Evolutionary conservation across 2,113 vertebrate species (phyloP).

Genomic region (Prunella fulvescens): DNA sequence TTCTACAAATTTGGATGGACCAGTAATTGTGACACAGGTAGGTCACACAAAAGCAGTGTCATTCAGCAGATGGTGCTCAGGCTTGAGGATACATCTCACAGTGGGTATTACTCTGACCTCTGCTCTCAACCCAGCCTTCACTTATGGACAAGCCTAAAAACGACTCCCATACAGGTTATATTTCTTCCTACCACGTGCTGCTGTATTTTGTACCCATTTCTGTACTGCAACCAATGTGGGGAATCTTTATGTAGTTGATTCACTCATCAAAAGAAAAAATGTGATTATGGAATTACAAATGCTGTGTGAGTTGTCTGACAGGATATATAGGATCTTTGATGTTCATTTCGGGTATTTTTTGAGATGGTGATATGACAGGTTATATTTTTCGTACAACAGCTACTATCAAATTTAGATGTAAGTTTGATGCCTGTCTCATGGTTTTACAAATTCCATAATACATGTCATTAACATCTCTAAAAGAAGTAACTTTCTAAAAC

Average conservation of each 20-base stretch:
- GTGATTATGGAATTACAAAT: not conserved
- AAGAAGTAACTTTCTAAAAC: not conserved
- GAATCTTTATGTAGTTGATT: not conserved
- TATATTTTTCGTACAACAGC: not conserved
- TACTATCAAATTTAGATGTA: not conserved
- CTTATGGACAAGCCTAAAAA: not conserved
- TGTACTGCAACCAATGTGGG: not conserved
- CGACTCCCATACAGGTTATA: not conserved
- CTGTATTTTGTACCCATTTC: not conserved
- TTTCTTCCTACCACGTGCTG: not conserved
- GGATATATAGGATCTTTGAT: not conserved
- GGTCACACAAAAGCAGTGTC: not conserved
- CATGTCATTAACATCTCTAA: not conserved
- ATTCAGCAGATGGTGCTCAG: not conserved
- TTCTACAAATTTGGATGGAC: not conserved
- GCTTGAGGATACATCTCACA: not conserved
- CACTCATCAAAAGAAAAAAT: not conserved
- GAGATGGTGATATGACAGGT: not conserved
- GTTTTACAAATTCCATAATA: not conserved
- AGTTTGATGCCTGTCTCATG: not conserved
- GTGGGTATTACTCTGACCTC: not conserved
- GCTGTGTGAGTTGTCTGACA: not conserved
- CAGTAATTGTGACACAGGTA: not conserved
- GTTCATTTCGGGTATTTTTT: not conserved
- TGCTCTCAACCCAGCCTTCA: not conserved